Evolutionary conservation across 2,113 vertebrate genomes (phyloP), one percentile per base, ranked within the genome.

Genomic region (Oncorhynchus gorbuscha): DNA sequence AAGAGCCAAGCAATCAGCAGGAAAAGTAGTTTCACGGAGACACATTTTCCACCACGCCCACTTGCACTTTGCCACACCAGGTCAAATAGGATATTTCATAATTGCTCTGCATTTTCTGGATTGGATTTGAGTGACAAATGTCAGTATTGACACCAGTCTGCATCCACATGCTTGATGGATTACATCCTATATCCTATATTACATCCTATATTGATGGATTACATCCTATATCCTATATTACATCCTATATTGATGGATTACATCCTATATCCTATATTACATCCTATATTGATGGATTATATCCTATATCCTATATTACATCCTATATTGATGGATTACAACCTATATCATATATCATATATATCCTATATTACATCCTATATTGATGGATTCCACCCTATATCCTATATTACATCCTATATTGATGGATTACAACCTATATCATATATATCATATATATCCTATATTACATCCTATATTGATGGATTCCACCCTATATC

Each of bases 401-500:
- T 26, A 26, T 26, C 26, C 26, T 26, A 26, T 26, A 26, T 26
- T 26, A 26, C 26, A 26, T 26, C n/a, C n/a, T n/a, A n/a, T n/a
- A n/a, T 67, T 83, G 28, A 76, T 84, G 83, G 77, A 86, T 89
- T 85, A 84, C 82, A 81, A 86, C 79, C 81, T 85, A 73, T 86
- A 28, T 28, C 26, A n/a, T n/a, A n/a, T n/a, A n/a, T n/a, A n/a
- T n/a, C n/a, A n/a, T n/a, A n/a, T n/a, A n/a, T n/a, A n/a, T n/a
- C n/a, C 26, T 28, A 2, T 28, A 3, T 28, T 28, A 28, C 26
- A 28, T 28, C 26, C 26, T 28, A 28, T 28, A 28, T 28, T 28
- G 26, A 28, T 28, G 3, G 3, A 86, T 89, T 85, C 81, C 82
- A 81, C 84, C 79, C 81, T 85, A 73, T 86, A 28, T 28, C 26